Evolutionary conservation across 2,113 vertebrate genomes (phyloP).

Genomic region (Hydrolagus affinis): DNA sequence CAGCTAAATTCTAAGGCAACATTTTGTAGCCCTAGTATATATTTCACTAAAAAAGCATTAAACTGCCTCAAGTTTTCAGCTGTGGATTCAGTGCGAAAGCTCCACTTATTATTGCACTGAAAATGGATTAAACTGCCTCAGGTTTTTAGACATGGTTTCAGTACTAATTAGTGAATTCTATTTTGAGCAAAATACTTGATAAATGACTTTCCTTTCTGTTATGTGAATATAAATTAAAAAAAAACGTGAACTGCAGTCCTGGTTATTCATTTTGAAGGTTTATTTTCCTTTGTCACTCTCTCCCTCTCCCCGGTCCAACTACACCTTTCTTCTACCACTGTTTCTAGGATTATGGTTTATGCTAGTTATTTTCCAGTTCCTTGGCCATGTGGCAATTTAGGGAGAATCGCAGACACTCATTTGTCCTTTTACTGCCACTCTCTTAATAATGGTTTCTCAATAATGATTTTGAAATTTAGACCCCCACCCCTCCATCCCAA

Average conservation of each 20-base stretch:
- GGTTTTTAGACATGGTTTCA: slow-evolving; percentile 5
- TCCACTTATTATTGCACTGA: too few relatives aligned
- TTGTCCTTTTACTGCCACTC: not conserved
- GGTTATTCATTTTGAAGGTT: slow-evolving; percentile 5
- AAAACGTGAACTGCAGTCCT: slow-evolving; percentile 4
- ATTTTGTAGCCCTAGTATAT: slow-evolving; percentile 1
- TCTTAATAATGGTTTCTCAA: not conserved
- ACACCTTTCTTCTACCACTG: not conserved
- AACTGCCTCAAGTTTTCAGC: slow-evolving; percentile 26
- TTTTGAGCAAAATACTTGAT: slow-evolving; percentile 16
- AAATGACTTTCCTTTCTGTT: not conserved
- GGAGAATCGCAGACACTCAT: not conserved
- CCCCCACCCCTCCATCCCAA: too few relatives aligned
- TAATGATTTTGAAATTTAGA: too few relatives aligned
- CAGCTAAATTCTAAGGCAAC: not conserved
- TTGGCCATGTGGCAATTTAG: not conserved
- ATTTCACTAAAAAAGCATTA: slow-evolving; percentile 11
- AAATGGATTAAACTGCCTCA: slow-evolving; percentile 25
- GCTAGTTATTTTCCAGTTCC: not conserved
- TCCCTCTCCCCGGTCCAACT: not conserved
- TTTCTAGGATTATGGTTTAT: not conserved
- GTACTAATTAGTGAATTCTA: slow-evolving; percentile 12
- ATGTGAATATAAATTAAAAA: not conserved
- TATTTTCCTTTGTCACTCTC: not conserved
- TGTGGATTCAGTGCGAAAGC: not conserved